Base-by-base conservation (phyloP, 2,888 invertebrate species). In the Rutpela maculata region DNA sequence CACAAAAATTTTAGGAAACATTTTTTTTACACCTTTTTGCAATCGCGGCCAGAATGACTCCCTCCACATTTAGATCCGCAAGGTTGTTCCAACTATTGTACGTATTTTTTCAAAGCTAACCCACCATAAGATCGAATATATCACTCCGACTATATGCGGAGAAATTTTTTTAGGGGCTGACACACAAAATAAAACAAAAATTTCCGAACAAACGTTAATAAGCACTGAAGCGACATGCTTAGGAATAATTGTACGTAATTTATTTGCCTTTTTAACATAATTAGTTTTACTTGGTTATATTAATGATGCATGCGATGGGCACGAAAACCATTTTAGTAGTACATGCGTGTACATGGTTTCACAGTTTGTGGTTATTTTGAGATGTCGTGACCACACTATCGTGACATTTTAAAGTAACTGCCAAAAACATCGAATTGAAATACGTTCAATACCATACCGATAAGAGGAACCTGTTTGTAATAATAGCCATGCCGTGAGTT, bases 401-500 rank as follows among this genome's bases (percentile, higher is more conserved):
- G 63, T 63, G 63, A 63, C 63, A 38, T 38, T 63, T 35, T 63
- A n/a, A 63, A 38, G 38, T 63, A 38, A 63, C 63, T 63, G 18
- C 63, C n/a, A 35, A 63, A 31, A 63, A 63, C 35, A 63, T 63
- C 38, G 35, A 63, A 63, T 17, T 63, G 63, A n/a, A 63, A 35
- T 63, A 63, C 63, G 38, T 35, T 56, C 38, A 56, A 31, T 57
- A 56, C 35, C 17, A 50, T 6, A 65, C 26, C 56, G 63, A 73
- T 57, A 70, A 55, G 11, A 62, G 73, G 65, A 73, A 73, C 73
- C 60, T 56, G 73, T 66, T 56, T 66, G 63, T 73, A 72, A 62
- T 73, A 72, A 62, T 72, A 72, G 60, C 22, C 31, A 11, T 72
- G 63, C 50, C 18, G 55, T 72, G 72, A 72, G 63, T 43, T 72